Percentiles rank a stretch among this genome's conserved stretches.
Evolutionary conservation across 2,888 invertebrate genomes (phyloP).

Genomic region (Sturmia bella): DNA sequence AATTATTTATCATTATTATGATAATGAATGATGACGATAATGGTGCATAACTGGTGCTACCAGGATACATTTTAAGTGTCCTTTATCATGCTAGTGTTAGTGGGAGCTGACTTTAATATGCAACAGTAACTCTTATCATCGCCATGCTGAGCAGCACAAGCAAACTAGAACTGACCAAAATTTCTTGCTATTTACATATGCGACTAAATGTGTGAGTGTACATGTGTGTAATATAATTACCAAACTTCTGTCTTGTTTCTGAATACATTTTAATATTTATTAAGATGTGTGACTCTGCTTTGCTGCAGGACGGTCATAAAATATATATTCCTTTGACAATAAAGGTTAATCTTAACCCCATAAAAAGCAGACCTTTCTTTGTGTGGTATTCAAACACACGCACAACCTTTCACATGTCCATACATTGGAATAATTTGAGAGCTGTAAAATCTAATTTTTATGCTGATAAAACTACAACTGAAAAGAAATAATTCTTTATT

Average conservation of each 20-base stretch:
- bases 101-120: slow-evolving; percentile 70
- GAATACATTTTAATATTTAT: slow-evolving; percentile 72
- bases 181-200: not conserved
- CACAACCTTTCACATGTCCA: not conserved
- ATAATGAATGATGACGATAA: slow-evolving; percentile 66
- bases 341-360: slow-evolving; percentile 65
- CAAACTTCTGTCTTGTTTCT: not conserved
- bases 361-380: slow-evolving; percentile 36
- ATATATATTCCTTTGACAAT: slow-evolving; percentile 63
- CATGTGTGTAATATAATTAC: slow-evolving; percentile 26
- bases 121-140: slow-evolving; percentile 72
- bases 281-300: slow-evolving; percentile 64
- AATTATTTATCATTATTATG: slow-evolving; percentile 63
- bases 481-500: slow-evolving; percentile 48
- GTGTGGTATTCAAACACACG: not conserved
- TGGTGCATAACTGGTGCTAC: slow-evolving; percentile 12
- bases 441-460: slow-evolving; percentile 59
- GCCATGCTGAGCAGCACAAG: not conserved
- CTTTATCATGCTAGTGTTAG: not conserved
- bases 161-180: slow-evolving; percentile 5
- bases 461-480: slow-evolving; percentile 33
- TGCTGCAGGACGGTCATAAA: slow-evolving; percentile 70
- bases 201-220: slow-evolving; percentile 27
- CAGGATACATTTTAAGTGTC: slow-evolving; percentile 23
- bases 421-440: slow-evolving; percentile 30